phyloP scores from a whole-genome alignment of 1,140 invertebrate species.

The Aphelinus certus region DNA sequence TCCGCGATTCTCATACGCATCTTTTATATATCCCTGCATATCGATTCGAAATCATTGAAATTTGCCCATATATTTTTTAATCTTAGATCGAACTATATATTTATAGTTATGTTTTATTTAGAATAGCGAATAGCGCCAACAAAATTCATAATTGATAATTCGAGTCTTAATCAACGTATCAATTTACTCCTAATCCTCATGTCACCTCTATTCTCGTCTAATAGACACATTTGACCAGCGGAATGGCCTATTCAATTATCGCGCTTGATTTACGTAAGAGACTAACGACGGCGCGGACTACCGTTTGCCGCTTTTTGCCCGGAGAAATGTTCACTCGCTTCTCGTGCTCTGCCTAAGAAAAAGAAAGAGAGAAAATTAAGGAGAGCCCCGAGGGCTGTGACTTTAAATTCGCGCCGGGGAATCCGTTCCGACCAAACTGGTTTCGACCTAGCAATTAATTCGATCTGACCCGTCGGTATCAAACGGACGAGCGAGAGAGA shows the following conservation, averaged over 20 bases:
- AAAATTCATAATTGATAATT: too few relatives aligned
- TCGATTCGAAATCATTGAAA: too few relatives aligned
- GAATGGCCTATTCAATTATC: not conserved
- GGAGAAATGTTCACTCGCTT: constrained; percentile 13
- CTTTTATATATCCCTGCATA: too few relatives aligned
- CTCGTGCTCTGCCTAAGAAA: not conserved
- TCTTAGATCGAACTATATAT: too few relatives aligned
- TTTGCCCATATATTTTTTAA: too few relatives aligned
- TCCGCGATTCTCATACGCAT: too few relatives aligned
- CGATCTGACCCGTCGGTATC: constrained; percentile 28
- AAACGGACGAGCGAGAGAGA: not conserved
- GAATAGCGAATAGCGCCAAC: too few relatives aligned
- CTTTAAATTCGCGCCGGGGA: constrained; percentile 27
- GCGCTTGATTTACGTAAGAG: constrained; percentile 15
- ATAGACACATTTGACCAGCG: not conserved
- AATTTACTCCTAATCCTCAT: too few relatives aligned
- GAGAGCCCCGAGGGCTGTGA: constrained; percentile 12
- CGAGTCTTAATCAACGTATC: too few relatives aligned
- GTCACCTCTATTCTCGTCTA: not conserved
- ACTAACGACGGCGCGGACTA: not conserved
- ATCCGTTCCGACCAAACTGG: constrained; percentile 43
- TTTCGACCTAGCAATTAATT: constrained; percentile 49
- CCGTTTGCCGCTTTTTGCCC: constrained; percentile 21
- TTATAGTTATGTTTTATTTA: too few relatives aligned
- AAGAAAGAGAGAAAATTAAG: constrained; percentile 2